phyloP scores from a whole-genome alignment of 1,140 invertebrate genomes.

The Riptortus pedestris region DNA sequence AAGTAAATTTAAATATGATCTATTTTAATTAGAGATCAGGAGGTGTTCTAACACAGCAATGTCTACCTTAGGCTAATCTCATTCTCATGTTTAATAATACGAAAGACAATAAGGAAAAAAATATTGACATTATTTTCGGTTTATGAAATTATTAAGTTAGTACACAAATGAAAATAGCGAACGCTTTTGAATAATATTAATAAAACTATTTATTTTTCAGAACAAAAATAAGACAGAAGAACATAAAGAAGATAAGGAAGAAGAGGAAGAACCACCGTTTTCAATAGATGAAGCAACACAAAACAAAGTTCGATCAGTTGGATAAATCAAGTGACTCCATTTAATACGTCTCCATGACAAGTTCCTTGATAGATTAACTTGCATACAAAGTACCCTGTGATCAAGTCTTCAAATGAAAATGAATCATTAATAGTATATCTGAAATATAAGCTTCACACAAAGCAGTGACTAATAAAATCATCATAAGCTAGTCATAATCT shows the following conservation, averaged over 20 bases:
- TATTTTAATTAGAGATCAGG: too few species aligned
- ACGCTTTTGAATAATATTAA: too few species aligned
- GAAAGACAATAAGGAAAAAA: neutral
- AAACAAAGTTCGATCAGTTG: slow-evolving; percentile 21
- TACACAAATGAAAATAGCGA: too few species aligned
- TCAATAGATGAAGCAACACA: slow-evolving; percentile 23
- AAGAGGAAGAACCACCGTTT: slow-evolving; percentile 37
- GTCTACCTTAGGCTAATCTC: too few species aligned
- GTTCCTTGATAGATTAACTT: neutral
- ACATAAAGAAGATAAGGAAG: slow-evolving; percentile 19
- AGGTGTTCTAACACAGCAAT: too few species aligned
- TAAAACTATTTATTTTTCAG: slow-evolving; percentile 12
- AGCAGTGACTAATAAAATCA: slow-evolving; percentile 9
- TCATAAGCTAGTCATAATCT: slow-evolving; percentile 18
- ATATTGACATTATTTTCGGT: neutral
- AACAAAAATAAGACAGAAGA: slow-evolving; percentile 23
- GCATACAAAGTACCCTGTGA: neutral
- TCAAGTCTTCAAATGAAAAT: neutral
- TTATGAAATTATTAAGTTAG: too few species aligned
- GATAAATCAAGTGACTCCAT: slow-evolving; percentile 31
- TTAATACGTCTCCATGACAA: slow-evolving; percentile 19
- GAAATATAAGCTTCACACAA: neutral
- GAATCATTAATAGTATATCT: neutral
- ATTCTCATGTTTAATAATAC: neutral
- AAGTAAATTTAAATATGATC: too few species aligned